Base-by-base conservation (phyloP, 2,113 vertebrate genomes). In the Manacus vitellinus region DNA sequence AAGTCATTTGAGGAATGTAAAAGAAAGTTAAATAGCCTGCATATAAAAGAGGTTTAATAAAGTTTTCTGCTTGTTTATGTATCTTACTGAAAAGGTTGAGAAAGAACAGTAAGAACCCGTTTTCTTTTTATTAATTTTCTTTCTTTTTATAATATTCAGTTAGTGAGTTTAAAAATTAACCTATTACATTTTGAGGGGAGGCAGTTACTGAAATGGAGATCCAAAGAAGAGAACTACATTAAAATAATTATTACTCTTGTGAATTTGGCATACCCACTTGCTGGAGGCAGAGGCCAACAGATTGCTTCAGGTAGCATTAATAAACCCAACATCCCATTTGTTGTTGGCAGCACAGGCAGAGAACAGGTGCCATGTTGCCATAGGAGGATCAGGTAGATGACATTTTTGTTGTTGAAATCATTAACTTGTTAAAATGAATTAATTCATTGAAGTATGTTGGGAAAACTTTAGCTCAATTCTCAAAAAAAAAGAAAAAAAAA, bases 241-340 rank as follows among this genome's bases (percentile, higher is more conserved):
- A 49, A 76, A 79, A 43, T 66, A 73, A 28, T 76, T 62, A 70
- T 70, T 88, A 58, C 44, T 89, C 25, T 35, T 49, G 92, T 67
- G 63, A 23, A 28, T 90, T 92, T 96, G 88, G 82, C 71, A 58
- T 63, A 46, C 31, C 62, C 31, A 4, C 35, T 91, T 85, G 33
- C 81, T 89, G 67, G 59, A 94, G 85, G 72, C 75, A 88, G 35
- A 85, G 85, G 30, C 82, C 82, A 93, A 16, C 85, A 85, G 43
- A 88, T 63, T 85, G 71, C 90, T 94, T 86, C 93, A 93, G 90
- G 96, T 96, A 67, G 31, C 75, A 77, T 89, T 73, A 94, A 82
- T 76, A 90, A 94, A 96, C 67, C 51, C 37, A 85, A 70, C 37
- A 85, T 7, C 75, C 76, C 67, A 28, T 92, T 96, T 95, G 82